phyloP scores from a whole-genome alignment of 2,797 vertebrate species.

The Myotis vivesi region DNA sequence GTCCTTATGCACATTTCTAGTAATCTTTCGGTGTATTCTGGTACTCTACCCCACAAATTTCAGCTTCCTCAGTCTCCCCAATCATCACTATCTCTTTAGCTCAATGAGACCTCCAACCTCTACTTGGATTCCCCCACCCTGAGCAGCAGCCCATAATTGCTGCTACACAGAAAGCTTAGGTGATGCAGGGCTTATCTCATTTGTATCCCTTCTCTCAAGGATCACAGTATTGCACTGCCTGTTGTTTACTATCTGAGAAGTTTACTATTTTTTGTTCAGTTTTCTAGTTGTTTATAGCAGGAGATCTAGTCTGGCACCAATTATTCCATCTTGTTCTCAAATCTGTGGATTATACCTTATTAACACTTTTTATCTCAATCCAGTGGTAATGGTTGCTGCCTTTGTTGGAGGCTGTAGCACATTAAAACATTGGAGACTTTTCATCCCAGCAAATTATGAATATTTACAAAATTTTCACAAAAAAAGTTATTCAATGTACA shows the following conservation, averaged over 20 bases:
- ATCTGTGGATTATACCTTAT: background rate
- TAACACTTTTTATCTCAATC: background rate
- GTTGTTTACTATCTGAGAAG: background rate
- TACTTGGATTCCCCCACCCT: background rate
- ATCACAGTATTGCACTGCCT: background rate
- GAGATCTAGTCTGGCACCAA: background rate
- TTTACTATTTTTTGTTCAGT: background rate
- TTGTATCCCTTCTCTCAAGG: background rate
- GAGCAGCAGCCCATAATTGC: background rate
- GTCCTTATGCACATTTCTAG: background rate
- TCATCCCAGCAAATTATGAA: background rate
- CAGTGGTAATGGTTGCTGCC: background rate
- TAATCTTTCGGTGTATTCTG: background rate
- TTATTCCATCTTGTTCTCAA: conserved; percentile 19
- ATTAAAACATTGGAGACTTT: background rate
- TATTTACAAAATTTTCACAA: conserved; percentile 8
- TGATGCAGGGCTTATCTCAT: background rate
- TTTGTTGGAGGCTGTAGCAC: background rate
- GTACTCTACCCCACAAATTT: background rate
- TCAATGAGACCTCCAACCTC: background rate
- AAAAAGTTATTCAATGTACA: background rate
- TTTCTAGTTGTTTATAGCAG: background rate
- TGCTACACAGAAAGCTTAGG: background rate
- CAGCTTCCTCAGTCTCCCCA: background rate
- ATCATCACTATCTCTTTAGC: background rate